Percentiles rank a stretch among this genome's conserved stretches.
Evolutionary conservation across 2,113 vertebrate genomes (phyloP).

Genomic region (Eublepharis macularius): DNA sequence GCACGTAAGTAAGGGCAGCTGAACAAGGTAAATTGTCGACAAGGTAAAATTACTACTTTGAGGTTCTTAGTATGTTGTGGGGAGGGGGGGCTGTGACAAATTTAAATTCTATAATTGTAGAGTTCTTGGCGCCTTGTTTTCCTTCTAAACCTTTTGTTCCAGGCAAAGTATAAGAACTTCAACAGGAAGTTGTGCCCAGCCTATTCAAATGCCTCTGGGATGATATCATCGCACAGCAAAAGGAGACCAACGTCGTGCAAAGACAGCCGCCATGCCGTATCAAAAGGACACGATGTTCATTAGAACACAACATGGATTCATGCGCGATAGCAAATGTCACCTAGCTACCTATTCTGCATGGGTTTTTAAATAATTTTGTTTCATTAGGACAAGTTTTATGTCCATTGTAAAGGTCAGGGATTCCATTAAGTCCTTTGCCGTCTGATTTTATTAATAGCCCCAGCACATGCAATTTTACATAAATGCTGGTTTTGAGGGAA

Average conservation of each 20-base stretch:
- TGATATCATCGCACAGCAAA: constrained; percentile 3
- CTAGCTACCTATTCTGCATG: neutral
- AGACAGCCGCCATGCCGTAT: neutral
- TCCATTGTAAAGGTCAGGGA: constrained; percentile 42
- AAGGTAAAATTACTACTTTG: too few relatives aligned
- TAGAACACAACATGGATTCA: constrained; percentile 1
- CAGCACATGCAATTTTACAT: constrained; percentile 47
- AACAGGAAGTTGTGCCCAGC: neutral
- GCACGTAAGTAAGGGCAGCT: too few relatives aligned
- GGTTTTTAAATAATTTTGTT: constrained; percentile 33
- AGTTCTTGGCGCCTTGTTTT: neutral
- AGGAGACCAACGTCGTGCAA: neutral
- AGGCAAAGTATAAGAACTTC: constrained; percentile 1
- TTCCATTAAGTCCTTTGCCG: constrained; percentile 31
- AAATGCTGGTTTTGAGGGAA: constrained; percentile 11
- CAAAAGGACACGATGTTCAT: constrained; percentile 18
- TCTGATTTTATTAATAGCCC: constrained; percentile 55
- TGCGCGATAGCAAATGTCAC: constrained; percentile 39
- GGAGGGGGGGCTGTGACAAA: too few relatives aligned
- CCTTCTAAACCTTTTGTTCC: neutral
- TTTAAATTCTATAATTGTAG: neutral
- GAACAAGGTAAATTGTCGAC: too few relatives aligned
- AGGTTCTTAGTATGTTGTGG: too few relatives aligned
- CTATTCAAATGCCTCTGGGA: neutral
- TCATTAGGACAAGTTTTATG: constrained; percentile 27